A percentile compares a stretch with the other conserved stretches of the same genome.
Conservation (phyloP, 2,113 vertebrate species). For the Erythrocebus patas region DNA sequence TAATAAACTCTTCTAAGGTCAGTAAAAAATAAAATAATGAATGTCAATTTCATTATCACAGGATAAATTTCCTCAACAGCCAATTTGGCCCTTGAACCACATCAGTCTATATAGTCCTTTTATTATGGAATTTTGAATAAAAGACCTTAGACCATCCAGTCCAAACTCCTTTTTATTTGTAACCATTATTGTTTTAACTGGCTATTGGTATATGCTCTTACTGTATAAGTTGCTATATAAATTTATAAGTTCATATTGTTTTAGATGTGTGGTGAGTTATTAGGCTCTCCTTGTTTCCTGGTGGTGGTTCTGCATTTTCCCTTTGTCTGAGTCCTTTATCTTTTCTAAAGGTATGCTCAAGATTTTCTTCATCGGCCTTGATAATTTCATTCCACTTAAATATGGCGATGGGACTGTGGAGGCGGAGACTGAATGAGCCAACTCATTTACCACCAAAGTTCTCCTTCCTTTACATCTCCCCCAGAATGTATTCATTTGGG, state of each 20-base stretch:
- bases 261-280: conserved; percentile 7
- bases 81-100: neutral
- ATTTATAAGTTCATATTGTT: neutral
- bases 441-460: neutral
- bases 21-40: neutral
- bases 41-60: neutral
- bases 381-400: conserved; percentile 14
- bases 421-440: neutral
- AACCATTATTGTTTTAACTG: conserved; percentile 12
- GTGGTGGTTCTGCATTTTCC: neutral
- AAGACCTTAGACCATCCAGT: neutral
- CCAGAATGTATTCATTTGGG: neutral
- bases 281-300: neutral
- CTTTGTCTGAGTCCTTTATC: neutral
- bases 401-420: neutral
- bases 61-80: neutral
- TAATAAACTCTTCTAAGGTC: neutral
- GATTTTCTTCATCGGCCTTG: conserved; percentile 7
- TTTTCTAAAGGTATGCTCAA: neutral
- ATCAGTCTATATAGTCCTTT: neutral
- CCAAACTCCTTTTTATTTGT: conserved; percentile 12
- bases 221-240: neutral
- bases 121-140: neutral
- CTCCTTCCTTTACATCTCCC: neutral
- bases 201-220: neutral